phyloP scores from a whole-genome alignment of 2,113 vertebrate species.

The Gnathonemus longibarbis region DNA sequence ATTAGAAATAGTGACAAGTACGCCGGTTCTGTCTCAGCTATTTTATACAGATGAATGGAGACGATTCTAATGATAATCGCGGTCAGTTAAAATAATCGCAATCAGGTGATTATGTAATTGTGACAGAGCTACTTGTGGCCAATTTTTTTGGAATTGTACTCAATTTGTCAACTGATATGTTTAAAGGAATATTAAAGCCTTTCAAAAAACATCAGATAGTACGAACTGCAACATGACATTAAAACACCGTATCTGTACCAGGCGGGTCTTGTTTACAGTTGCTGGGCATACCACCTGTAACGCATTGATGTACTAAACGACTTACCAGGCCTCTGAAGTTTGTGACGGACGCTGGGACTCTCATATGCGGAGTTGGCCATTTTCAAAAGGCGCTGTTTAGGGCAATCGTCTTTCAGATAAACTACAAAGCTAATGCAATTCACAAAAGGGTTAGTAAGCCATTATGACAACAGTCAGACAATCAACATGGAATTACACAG shows the following conservation, averaged over 20 bases:
- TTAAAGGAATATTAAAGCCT: background rate
- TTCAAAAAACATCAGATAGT: background rate
- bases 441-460: slow-evolving; percentile 78
- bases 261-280: background rate
- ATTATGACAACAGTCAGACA: slow-evolving; percentile 55
- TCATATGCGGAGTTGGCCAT: slow-evolving; percentile 73
- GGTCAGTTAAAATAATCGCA: no score
- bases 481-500: slow-evolving; percentile 70
- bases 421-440: slow-evolving; percentile 84
- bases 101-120: no score
- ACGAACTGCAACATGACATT: background rate
- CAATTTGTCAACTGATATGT: background rate
- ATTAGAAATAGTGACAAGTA: no score
- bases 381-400: slow-evolving; percentile 79
- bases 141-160: background rate
- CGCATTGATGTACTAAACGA: slow-evolving; percentile 31
- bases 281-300: background rate
- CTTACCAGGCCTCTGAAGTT: slow-evolving; percentile 80
- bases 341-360: slow-evolving; percentile 48
- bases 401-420: slow-evolving; percentile 73
- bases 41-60: no score
- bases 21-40: no score
- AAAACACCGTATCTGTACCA: background rate
- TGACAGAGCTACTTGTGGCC: background rate
- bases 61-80: no score